Base-by-base conservation (phyloP, 2,888 invertebrate species). In the Mythimna lalbum region DNA sequence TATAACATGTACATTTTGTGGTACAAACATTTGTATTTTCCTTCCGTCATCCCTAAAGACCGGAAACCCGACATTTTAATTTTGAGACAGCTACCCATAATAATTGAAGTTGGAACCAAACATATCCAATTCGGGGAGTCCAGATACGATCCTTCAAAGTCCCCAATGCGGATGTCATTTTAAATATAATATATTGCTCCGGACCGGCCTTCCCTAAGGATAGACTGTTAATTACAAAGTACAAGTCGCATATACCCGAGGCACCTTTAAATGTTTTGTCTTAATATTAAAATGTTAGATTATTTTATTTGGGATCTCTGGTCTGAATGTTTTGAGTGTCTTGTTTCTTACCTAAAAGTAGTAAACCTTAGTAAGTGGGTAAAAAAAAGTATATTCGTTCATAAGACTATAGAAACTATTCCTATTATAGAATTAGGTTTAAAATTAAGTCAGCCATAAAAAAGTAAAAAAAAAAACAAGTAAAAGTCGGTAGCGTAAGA, bases 221-320 rank as follows among this genome's bases (percentile, higher is more conserved):
- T 92, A 83, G 89, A 87, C 93, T 93, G 96, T 97, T 97, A 97
- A 97, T 97, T 97, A 97, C 92, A 94, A 96, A 96, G 95, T 96
- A 97, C 97, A 96, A 96, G 96, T 96, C 96, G 86, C 90, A 78
- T 80, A 82, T 78, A 85, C 87, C 84, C 83, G 85, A 90, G 89
- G 89, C 87, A 90, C 93, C 93, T 93, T 93, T 90, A 90, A 92
- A 90, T 92, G 88, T 92, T 92, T 93, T 82, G 85, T 86, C 82
- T 85, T 81, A 64, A 71, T 84, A 86, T 86, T 82, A 68, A 78
- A 84, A 80, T 86, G 63, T 74, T 64, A 59, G 31, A 21, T 62
- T 61, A 39, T 67, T 67, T 53, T 52, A 59, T 33, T 33, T 12
- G 33, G n/a, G n/a, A 10, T 33, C 0, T n/a, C 10, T 27, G 36